phyloP scores from a whole-genome alignment of 2,113 vertebrate genomes.

The Micronisus gabar region DNA sequence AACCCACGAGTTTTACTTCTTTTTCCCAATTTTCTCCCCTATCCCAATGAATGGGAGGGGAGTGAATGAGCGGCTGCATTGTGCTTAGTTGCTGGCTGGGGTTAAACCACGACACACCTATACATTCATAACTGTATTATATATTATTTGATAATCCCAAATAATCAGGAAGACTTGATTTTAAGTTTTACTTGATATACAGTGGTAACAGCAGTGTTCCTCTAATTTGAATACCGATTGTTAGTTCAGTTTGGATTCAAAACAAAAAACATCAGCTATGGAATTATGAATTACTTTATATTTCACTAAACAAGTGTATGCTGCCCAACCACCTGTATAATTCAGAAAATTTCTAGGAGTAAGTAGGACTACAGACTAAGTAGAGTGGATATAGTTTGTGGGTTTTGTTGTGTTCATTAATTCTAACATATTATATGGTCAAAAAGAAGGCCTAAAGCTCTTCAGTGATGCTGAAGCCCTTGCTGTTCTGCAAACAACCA shows the following conservation, averaged over 20 bases:
- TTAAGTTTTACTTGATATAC: not conserved
- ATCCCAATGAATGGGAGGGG: no score
- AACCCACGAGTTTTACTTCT: no score
- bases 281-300: not conserved
- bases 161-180: not conserved
- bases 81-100: no score
- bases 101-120: no score
- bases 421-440: not conserved
- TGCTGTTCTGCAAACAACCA: not conserved
- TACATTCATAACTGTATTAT: not conserved
- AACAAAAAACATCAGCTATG: not conserved
- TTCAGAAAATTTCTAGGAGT: not conserved
- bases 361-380: not conserved
- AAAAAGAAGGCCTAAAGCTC: not conserved
- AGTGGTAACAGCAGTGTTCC: not conserved
- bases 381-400: not conserved
- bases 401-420: not conserved
- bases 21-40: no score
- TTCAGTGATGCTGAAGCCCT: not conserved
- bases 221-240: not conserved
- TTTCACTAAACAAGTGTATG: not conserved
- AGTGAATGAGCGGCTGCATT: no score
- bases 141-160: not conserved
- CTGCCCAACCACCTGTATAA: not conserved
- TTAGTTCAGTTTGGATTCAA: not conserved